phyloP scores from a whole-genome alignment of 2,888 invertebrate genomes.

The Cerastis rubricosa region DNA sequence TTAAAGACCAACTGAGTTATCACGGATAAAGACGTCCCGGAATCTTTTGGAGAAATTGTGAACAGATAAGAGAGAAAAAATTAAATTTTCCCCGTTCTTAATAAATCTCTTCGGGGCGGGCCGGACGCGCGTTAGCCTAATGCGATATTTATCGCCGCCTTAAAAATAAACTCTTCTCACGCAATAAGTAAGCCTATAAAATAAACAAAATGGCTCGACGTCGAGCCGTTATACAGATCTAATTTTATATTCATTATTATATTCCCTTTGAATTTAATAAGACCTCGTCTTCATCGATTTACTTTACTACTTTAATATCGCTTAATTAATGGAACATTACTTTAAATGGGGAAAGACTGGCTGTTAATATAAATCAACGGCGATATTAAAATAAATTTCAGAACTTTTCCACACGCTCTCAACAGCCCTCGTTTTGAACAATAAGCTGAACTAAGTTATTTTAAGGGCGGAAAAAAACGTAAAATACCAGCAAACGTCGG shows the following conservation, averaged over 20 bases:
- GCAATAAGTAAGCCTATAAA: slow-evolving; percentile 81
- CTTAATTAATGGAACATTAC: slow-evolving; percentile 32
- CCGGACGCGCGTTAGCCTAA: slow-evolving; percentile 79
- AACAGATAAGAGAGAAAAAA: slow-evolving; percentile 77
- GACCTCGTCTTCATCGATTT: slow-evolving; percentile 30
- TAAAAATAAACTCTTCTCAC: slow-evolving; percentile 82
- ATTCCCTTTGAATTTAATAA: slow-evolving; percentile 43
- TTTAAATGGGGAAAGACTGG: slow-evolving; percentile 11
- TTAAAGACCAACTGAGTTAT: slow-evolving; percentile 58
- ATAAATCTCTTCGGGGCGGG: slow-evolving; percentile 79
- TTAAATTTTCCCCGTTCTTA: slow-evolving; percentile 78
- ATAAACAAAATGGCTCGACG: slow-evolving; percentile 74
- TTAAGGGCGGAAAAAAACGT: slow-evolving; percentile 20
- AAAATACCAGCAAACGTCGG: slow-evolving; percentile 8
- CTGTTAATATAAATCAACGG: slow-evolving; percentile 35
- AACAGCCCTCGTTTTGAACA: slow-evolving; percentile 45
- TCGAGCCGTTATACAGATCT: slow-evolving; percentile 61
- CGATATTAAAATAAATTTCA: slow-evolving; percentile 31
- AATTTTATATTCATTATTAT: slow-evolving; percentile 64
- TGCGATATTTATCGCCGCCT: slow-evolving; percentile 86
- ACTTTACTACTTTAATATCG: slow-evolving; percentile 10
- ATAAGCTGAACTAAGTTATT: slow-evolving; percentile 35
- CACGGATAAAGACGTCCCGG: slow-evolving; percentile 66
- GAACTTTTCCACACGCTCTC: slow-evolving; percentile 49
- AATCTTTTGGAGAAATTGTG: slow-evolving; percentile 74